Evolutionary conservation across 2,797 vertebrate genomes (phyloP), one percentile per base, ranked within the genome.

Genomic region (Ibycter americanus): DNA sequence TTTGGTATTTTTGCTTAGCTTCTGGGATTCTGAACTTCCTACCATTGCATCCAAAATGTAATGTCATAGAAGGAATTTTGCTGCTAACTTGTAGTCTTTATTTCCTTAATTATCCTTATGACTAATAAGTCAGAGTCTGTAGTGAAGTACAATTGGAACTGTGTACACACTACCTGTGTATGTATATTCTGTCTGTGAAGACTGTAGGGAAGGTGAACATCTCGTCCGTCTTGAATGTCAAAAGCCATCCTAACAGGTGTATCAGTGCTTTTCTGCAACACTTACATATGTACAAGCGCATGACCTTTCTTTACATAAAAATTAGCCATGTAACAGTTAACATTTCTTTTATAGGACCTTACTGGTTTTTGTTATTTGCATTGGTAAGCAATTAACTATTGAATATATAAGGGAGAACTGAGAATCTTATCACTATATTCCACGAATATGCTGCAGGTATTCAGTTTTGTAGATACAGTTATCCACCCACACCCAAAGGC

Each of bases 171-270:
- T 89, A 79, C 85, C 85, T 96, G 67, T 22, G 29, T 73, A 1
- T 84, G 56, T 55, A 22, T 70, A 77, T 63, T 59, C 81, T 85
- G 74, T 82, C 67, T 93, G 59, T 16, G 32, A 59, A 7, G 54
- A 36, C 38, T 59, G 11, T n/a, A 23, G 66, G 31, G 85, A 84
- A 87, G 70, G 81, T 85, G 81, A 55, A 31, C 63, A 63, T 70
- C 78, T 71, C 59, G 14, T 49, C 68, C 73, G 62, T 55, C 70
- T 29, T 31, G 44, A 70, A 29, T 87, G 67, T 63, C 87, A 83
- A 44, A 74, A 94, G 44, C 52, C 38, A 63, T 56, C 78, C 65
- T n/a, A 80, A 65, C 93, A 97, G 97, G 94, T 97, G 96, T 94
- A 96, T 42, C 85, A 36, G 10, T 0, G 0, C 61, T 68, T 86